Conservation (phyloP, 2,888 invertebrate species). For the Cryptosula pallasiana region DNA sequence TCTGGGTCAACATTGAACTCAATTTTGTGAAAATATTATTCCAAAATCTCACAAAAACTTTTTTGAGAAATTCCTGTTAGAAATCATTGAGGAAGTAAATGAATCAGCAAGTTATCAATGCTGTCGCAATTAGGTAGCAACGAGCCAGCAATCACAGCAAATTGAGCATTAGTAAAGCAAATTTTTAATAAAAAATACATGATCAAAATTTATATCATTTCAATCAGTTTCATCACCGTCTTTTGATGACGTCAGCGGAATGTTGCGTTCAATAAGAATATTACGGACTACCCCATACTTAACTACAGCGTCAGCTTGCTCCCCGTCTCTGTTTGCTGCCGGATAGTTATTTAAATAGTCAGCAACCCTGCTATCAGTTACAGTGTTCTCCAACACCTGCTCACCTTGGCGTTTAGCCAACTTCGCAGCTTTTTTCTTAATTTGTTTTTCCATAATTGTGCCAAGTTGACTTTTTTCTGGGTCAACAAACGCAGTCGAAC, state of each 20-base stretch:
- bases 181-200: too few relatives aligned
- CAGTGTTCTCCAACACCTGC: not conserved
- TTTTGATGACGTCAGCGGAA: not conserved
- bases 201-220: too few relatives aligned
- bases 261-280: not conserved
- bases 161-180: too few relatives aligned
- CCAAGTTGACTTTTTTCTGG: conserved; percentile 20
- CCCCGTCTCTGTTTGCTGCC: not conserved
- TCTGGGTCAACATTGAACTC: too few relatives aligned
- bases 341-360: not conserved
- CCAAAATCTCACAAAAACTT: too few relatives aligned
- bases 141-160: too few relatives aligned
- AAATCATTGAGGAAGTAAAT: too few relatives aligned
- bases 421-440: not conserved
- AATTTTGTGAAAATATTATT: too few relatives aligned
- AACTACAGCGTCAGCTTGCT: not conserved
- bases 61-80: too few relatives aligned
- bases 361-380: not conserved
- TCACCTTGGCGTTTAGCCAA: not conserved
- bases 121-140: too few relatives aligned
- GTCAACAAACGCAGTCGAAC: conserved; percentile 8
- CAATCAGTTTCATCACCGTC: too few relatives aligned
- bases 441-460: conserved; percentile 9
- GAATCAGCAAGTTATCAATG: too few relatives aligned
- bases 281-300: not conserved